Conservation (phyloP, 2,888 invertebrate species). For the Lasioglossum calceatum region DNA sequence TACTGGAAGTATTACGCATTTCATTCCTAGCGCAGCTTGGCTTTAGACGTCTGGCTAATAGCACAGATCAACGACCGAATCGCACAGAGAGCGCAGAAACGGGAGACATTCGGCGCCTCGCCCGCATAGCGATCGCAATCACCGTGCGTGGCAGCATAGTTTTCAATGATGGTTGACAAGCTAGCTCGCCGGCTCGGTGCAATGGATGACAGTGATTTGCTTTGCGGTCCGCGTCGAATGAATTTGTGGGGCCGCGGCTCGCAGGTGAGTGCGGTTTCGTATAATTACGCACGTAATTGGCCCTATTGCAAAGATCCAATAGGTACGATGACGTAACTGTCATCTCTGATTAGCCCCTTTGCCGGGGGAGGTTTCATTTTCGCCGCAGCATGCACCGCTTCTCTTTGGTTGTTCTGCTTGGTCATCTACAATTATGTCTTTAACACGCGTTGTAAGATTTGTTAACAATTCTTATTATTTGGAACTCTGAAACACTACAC, state of each 20-base stretch:
- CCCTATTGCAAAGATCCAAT: conserved; percentile 72
- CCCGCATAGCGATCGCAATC: conserved; percentile 45
- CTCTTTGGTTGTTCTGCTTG: neutral
- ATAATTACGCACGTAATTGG: conserved; percentile 81
- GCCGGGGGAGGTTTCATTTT: conserved; percentile 44
- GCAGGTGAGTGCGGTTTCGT: conserved; percentile 75
- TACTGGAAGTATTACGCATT: neutral
- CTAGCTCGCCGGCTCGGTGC: conserved; percentile 53
- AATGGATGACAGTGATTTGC: conserved; percentile 79
- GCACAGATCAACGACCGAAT: conserved; percentile 16
- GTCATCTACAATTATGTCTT: neutral
- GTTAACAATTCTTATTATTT: neutral
- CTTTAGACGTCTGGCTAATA: neutral
- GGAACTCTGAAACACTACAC: too few species aligned
- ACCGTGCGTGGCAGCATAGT: conserved; percentile 40
- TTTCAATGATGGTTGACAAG: conserved; percentile 67
- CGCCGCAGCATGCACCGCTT: neutral
- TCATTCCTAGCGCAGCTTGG: neutral
- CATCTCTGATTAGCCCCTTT: conserved; percentile 64
- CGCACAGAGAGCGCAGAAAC: neutral
- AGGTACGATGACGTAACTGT: conserved; percentile 63
- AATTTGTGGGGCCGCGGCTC: conserved; percentile 70
- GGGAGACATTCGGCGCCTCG: neutral
- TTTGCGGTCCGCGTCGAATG: conserved; percentile 78
- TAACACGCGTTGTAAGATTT: neutral